Conservation (phyloP, 2,888 invertebrate species). For the Dioctria linearis region DNA sequence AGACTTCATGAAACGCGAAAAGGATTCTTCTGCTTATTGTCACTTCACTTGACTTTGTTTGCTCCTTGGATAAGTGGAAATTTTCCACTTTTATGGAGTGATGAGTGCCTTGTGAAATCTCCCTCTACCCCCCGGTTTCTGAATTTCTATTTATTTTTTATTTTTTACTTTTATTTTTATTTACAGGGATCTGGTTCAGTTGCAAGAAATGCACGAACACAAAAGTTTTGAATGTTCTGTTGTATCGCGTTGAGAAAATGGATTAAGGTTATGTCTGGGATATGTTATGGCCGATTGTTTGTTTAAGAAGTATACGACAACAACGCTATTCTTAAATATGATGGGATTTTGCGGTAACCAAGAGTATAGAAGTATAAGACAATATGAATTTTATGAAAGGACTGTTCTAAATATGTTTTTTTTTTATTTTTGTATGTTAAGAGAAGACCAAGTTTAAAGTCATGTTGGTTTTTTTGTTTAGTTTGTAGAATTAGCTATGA, state of each 20-base stretch:
- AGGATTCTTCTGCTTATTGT: conserved; percentile 50
- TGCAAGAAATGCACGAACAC: background rate
- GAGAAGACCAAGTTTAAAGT: background rate
- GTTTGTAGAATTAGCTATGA: too few relatives aligned
- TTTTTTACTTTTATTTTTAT: conserved; percentile 1
- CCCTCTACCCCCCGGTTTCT: background rate
- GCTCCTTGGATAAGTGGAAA: conserved; percentile 49
- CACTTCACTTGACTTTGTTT: conserved; percentile 52
- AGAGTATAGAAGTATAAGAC: background rate
- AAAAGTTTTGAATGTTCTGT: conserved; percentile 33
- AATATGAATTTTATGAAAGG: conserved; percentile 14
- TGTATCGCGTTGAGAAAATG: conserved; percentile 23
- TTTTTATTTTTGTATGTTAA: conserved; percentile 7
- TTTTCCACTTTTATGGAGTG: conserved; percentile 51
- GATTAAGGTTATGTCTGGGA: conserved; percentile 48
- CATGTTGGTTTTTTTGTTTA: too few relatives aligned
- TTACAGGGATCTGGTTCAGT: background rate
- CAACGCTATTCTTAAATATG: conserved; percentile 9
- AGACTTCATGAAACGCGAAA: conserved; percentile 47
- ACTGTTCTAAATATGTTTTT: conserved; percentile 35
- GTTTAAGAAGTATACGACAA: background rate
- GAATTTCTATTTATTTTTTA: background rate
- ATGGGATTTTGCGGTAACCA: background rate
- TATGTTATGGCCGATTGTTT: conserved; percentile 37
- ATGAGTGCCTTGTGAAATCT: conserved; percentile 44